Evolutionary conservation across 1,140 invertebrate genomes (phyloP), one percentile per base, ranked within the genome.

Genomic region (Hylyphantes graminicola): DNA sequence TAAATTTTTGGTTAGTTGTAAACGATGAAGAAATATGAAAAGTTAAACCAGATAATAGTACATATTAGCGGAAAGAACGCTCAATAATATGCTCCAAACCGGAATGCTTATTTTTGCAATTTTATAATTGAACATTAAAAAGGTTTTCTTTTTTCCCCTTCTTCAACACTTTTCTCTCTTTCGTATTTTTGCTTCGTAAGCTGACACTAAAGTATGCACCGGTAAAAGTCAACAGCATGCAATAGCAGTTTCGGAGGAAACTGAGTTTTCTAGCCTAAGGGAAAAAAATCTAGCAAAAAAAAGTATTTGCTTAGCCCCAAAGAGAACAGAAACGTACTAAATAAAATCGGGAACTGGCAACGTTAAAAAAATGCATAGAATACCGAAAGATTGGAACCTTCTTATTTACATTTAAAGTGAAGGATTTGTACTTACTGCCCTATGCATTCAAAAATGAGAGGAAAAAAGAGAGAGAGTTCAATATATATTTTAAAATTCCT

Each of bases 351-450:
- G 35, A 35, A 35, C 35, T 35, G 35, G 35, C 35, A 35, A 35
- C 35, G 35, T 35, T 35, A 35, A 35, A 35, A 35, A 35, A 35
- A 35, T 35, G 35, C 67, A 54, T 53, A 19, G 65, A 17, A 81
- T 63, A 80, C 67, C n/a, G 79, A 81, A 35, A 35, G 79, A 81
- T 81, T 81, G 79, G 35, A 81, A 81, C 79, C 73, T 81, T 81
- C 79, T 81, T 81, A 81, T 81, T 81, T 81, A 81, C 68, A 81
- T 81, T 81, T 81, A 81, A 81, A 81, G 79, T 81, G 73, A 70
- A 73, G 50, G 79, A 81, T 73, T 81, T 81, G 73, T 81, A 55
- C 68, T 17, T 2, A 35, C 67, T 48, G 68, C 57, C 64, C 64
- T 70, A 81, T 81, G 79, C 79, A 81, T 81, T 73, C 79, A 73